Base-by-base conservation (phyloP, 2,797 vertebrate genomes). In the Carapus acus region DNA sequence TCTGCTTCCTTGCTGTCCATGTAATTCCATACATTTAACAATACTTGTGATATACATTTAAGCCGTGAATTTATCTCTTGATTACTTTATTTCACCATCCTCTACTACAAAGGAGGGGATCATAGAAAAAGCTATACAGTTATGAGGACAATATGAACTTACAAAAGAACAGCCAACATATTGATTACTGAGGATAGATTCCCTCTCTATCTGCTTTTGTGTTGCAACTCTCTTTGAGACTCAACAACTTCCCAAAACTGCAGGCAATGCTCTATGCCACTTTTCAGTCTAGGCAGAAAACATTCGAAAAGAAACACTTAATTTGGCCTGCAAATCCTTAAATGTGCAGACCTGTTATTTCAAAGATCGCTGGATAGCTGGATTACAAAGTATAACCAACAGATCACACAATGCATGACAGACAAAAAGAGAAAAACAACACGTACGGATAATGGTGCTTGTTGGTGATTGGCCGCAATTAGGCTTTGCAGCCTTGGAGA, bases 391-490 rank as follows among this genome's bases (percentile, higher is more conserved):
- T 49, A 70, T n/a, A 76, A 55, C 54, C 61, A 46, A 40, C 39
- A 23, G 36, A 58, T 43, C 20, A 51, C 54, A 74, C 60, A 72
- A 72, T 49, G 63, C 49, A 49, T 75, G 65, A 59, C 53, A 60
- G 64, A 65, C 69, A 74, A 76, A 70, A 71, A 76, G 78, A 57
- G 73, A 75, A 39, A 65, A 42, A 33, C 44, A 49, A 43, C 19
- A 17, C 49, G 49, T 54, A 51, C 54, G 47, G 63, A 74, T 79
- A 78, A 77, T 72, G 69, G 60, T 3, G 49, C 74, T 70, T 2
- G n/a, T 40, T 37, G 67, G 75, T 73, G 73, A 82, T 76, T 70
- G 74, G 71, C 66, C 77, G 78, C 67, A 77, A 84, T 82, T 33
- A 64, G 64, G 68, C 69, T 68, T 65, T 43, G 55, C 58, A 42